phyloP scores from a whole-genome alignment of 2,888 invertebrate species.

The Cheilosia pagana region DNA sequence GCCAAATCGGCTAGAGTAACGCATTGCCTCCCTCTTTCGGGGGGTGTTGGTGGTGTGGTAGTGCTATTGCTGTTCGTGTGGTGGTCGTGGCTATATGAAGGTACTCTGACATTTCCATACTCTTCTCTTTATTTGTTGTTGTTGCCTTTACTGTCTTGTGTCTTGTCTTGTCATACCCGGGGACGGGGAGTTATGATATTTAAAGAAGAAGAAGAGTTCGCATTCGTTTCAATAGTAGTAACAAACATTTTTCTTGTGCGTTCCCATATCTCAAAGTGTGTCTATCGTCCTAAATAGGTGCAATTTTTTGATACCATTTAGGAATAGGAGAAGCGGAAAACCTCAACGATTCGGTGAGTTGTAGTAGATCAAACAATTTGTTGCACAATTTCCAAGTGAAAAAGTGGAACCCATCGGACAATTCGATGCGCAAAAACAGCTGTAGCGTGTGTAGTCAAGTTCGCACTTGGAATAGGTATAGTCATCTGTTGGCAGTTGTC shows the following conservation, averaged over 20 bases:
- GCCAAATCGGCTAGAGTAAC: constrained; percentile 26
- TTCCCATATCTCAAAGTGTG: constrained; percentile 42
- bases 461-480: constrained; percentile 9
- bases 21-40: constrained; percentile 46
- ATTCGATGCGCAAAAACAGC: constrained; percentile 59
- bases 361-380: background rate
- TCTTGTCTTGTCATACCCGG: constrained; percentile 16
- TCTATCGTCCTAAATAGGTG: constrained; percentile 27
- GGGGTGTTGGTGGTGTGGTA: constrained; percentile 10
- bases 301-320: constrained; percentile 11
- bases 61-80: constrained; percentile 18
- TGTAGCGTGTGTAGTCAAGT: constrained; percentile 13
- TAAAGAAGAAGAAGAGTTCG: constrained; percentile 55
- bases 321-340: background rate
- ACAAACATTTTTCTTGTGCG: constrained; percentile 47
- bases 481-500: constrained; percentile 5
- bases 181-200: constrained; percentile 42
- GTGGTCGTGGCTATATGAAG: constrained; percentile 32
- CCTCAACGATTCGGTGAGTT: constrained; percentile 19
- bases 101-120: constrained; percentile 58
- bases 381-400: constrained; percentile 4
- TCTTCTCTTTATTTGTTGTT: constrained; percentile 41
- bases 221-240: constrained; percentile 39
- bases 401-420: background rate
- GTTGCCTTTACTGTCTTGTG: constrained; percentile 11